phyloP scores from a whole-genome alignment of 2,888 invertebrate genomes.

The Callyntrura guangdongensis region DNA sequence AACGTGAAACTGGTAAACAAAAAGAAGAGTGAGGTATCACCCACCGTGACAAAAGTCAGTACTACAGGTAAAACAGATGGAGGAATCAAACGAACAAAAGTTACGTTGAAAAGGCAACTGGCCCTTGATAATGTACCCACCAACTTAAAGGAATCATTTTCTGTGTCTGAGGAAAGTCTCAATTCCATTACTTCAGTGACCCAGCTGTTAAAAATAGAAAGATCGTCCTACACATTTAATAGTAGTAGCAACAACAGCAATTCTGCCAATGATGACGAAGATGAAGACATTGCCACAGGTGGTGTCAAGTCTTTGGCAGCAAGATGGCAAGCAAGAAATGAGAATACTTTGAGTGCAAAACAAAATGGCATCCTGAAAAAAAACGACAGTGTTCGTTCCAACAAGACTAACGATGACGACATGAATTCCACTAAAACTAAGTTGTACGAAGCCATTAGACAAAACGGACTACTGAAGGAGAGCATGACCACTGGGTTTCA shows the following conservation, averaged over 20 bases:
- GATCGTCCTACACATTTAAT: slow-evolving; percentile 22
- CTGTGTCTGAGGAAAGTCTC: slow-evolving; percentile 61
- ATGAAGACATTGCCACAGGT: slow-evolving; percentile 42
- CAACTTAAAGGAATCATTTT: slow-evolving; percentile 59
- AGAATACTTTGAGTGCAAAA: background rate
- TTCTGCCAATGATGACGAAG: slow-evolving; percentile 24
- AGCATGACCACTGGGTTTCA: background rate
- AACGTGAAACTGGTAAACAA: slow-evolving; percentile 8
- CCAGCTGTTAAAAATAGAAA: slow-evolving; percentile 66
- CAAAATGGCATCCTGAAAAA: slow-evolving; percentile 55
- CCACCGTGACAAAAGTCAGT: background rate
- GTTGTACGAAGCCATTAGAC: slow-evolving; percentile 17
- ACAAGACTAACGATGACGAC: background rate
- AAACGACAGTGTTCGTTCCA: background rate
- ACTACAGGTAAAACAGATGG: background rate
- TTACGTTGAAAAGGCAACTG: slow-evolving; percentile 57
- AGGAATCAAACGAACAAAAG: slow-evolving; percentile 40
- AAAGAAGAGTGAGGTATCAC: background rate
- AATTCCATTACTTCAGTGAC: slow-evolving; percentile 71
- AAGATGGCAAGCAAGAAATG: slow-evolving; percentile 59
- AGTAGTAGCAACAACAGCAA: slow-evolving; percentile 47
- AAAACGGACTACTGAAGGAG: slow-evolving; percentile 1
- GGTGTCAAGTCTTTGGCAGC: slow-evolving; percentile 67
- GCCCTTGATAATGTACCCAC: slow-evolving; percentile 57
- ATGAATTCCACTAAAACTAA: slow-evolving; percentile 24